phyloP scores from a whole-genome alignment of 2,113 vertebrate species.

The Galbula dea region DNA sequence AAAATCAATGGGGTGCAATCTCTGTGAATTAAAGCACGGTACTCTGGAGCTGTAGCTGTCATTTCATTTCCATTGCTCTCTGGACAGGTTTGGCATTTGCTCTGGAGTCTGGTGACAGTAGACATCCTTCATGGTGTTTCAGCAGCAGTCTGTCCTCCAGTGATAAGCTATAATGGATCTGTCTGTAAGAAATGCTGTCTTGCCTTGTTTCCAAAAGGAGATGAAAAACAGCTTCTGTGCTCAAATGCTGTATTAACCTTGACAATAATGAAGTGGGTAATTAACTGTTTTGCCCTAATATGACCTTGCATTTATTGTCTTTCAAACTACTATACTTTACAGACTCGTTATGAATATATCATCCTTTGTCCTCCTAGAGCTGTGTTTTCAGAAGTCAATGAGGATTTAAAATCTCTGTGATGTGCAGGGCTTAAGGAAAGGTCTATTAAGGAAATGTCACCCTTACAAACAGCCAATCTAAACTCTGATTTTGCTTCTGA shows the following conservation, averaged over 20 bases:
- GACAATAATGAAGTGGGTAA: conserved; percentile 92
- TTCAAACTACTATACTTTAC: conserved; percentile 47
- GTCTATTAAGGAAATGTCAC: neutral
- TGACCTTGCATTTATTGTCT: conserved; percentile 70
- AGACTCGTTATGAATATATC: conserved; percentile 9
- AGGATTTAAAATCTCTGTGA: conserved; percentile 17
- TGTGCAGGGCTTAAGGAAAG: neutral
- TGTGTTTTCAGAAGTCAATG: neutral
- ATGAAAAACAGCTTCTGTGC: conserved; percentile 82
- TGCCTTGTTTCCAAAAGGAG: conserved; percentile 73
- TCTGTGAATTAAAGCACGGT: conserved; percentile 58
- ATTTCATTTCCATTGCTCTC: neutral
- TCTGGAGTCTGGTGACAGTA: conserved; percentile 78
- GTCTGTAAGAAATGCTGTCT: conserved; percentile 74
- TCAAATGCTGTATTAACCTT: conserved; percentile 88
- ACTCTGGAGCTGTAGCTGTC: conserved; percentile 32
- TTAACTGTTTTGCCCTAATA: conserved; percentile 88
- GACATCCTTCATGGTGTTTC: conserved; percentile 86
- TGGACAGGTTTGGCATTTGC: conserved; percentile 19
- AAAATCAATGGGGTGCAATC: conserved; percentile 72
- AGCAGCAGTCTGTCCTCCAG: conserved; percentile 77
- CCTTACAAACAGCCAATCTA: neutral
- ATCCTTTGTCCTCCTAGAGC: conserved; percentile 28
- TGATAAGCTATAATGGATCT: conserved; percentile 98
- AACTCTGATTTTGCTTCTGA: neutral